phyloP scores from a whole-genome alignment of 2,888 invertebrate genomes.

The Anodontia alba region DNA sequence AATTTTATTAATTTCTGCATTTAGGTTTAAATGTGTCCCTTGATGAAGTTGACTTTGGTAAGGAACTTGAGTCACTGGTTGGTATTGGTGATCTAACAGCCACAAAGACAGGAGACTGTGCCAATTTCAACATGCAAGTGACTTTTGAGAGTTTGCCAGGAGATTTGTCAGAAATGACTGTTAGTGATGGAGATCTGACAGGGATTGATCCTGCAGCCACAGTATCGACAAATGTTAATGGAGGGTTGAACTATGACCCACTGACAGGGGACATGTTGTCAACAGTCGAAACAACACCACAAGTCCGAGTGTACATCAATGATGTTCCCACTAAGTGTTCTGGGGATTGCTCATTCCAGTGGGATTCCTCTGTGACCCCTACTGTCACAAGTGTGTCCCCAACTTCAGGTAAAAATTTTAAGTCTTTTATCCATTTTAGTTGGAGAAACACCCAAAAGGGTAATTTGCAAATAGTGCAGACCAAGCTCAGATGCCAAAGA shows the following conservation, averaged over 20 bases:
- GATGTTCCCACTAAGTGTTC: constrained; percentile 72
- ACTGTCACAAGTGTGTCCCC: constrained; percentile 71
- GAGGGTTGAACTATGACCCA: constrained; percentile 72
- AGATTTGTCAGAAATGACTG: constrained; percentile 55
- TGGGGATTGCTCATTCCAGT: constrained; percentile 74
- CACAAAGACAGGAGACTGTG: constrained; percentile 57
- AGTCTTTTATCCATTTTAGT: too few species aligned
- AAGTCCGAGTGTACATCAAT: constrained; percentile 76
- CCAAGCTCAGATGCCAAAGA: too few species aligned
- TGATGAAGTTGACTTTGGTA: constrained; percentile 37
- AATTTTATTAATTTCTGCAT: neutral
- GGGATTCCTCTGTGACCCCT: constrained; percentile 70
- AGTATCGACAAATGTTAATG: constrained; percentile 59
- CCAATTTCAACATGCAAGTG: constrained; percentile 54
- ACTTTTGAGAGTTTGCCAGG: constrained; percentile 60
- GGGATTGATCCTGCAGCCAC: constrained; percentile 40
- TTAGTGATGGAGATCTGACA: constrained; percentile 24
- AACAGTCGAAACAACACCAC: constrained; percentile 69
- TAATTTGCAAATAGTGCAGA: neutral
- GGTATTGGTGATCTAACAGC: constrained; percentile 55
- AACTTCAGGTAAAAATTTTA: constrained; percentile 67
- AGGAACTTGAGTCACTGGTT: constrained; percentile 49
- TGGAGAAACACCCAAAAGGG: neutral
- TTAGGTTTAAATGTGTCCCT: constrained; percentile 52
- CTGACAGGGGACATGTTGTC: constrained; percentile 77